Base-by-base conservation (phyloP, 2,113 vertebrate species). In the Ancistrus triradiatus region DNA sequence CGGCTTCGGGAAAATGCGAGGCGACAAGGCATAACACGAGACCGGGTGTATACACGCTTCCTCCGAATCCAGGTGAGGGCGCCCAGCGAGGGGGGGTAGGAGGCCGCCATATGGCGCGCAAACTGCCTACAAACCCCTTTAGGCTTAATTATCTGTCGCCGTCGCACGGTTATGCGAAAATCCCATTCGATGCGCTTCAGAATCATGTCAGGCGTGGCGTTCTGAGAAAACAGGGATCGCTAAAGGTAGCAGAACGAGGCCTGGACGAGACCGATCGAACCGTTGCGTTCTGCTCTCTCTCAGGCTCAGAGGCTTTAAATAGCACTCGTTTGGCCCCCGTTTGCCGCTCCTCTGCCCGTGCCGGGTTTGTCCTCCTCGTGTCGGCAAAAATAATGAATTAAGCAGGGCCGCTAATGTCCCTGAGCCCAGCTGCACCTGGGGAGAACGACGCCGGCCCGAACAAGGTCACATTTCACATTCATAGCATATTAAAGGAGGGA, bases 401-500 rank as follows among this genome's bases (percentile, higher is more conserved):
- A 61, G 57, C 57, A 56, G 65, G 11, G 28, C 38, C 1, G 1
- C 37, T 42, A 52, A 62, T 52, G 62, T 61, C 46, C 57, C 22
- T 21, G 22, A 38, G 64, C 64, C 43, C 38, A 49, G 46, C n/a
- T 53, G 49, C 58, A 58, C 59, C 38, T 46, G 58, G 51, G 44
- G 44, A 62, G 22, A 48, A 18, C 5, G 21, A 37, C 14, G 19
- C 10, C 14, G 47, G 18, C 38, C 31, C 6, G 35, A 62, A 67
- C 37, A 69, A 66, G 62, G 58, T 74, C 67, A 61, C 57, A 28
- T 57, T 66, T 61, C 60, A 49, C 40, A 64, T 59, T 60, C 66
- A 64, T 50, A 18, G 44, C 57, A 57, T 65, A 57, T 25, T 38
- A 59, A 59, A 59, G 18, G 38, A 55, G 37, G 61, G 19, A 64